Evolutionary conservation across 2,888 invertebrate genomes (phyloP).

Genomic region (Drosophila helvetica): DNA sequence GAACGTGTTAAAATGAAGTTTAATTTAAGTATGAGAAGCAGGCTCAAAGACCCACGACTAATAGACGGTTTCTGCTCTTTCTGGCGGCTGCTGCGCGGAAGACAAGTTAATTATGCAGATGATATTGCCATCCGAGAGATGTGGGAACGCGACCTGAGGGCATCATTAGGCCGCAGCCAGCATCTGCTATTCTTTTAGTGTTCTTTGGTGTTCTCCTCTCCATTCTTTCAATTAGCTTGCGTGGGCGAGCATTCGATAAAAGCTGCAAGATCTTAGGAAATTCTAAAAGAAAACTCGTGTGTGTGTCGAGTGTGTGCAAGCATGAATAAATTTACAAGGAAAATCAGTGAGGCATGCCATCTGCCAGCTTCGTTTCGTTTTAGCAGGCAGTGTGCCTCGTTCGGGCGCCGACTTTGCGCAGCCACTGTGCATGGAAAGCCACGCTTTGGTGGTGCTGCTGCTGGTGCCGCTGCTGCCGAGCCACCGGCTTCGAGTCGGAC

Average conservation of each 20-base stretch:
- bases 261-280: constrained; percentile 23
- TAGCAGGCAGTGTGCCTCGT: constrained; percentile 32
- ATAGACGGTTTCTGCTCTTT: constrained; percentile 49
- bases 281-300: constrained; percentile 12
- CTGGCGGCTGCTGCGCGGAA: constrained; percentile 36
- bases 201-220: constrained; percentile 1
- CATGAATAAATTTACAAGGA: constrained; percentile 37
- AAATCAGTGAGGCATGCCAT: constrained; percentile 53
- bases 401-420: constrained; percentile 60
- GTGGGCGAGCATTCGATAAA: constrained; percentile 38
- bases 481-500: constrained; percentile 56
- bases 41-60: constrained; percentile 43
- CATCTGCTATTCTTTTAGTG: constrained; percentile 21
- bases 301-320: constrained; percentile 6
- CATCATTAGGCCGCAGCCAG: constrained; percentile 37
- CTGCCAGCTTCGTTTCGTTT: constrained; percentile 19
- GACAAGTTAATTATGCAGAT: constrained; percentile 67
- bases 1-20: constrained; percentile 80
- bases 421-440: constrained; percentile 73
- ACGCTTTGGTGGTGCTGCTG: constrained; percentile 60
- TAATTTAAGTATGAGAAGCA: constrained; percentile 71
- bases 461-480: constrained; percentile 35
- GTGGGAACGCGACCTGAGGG: constrained; percentile 56
- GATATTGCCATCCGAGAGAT: constrained; percentile 23
- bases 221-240: constrained; percentile 39